Conservation (phyloP, 2,797 vertebrate species). For the Gastrophryne carolinensis region DNA sequence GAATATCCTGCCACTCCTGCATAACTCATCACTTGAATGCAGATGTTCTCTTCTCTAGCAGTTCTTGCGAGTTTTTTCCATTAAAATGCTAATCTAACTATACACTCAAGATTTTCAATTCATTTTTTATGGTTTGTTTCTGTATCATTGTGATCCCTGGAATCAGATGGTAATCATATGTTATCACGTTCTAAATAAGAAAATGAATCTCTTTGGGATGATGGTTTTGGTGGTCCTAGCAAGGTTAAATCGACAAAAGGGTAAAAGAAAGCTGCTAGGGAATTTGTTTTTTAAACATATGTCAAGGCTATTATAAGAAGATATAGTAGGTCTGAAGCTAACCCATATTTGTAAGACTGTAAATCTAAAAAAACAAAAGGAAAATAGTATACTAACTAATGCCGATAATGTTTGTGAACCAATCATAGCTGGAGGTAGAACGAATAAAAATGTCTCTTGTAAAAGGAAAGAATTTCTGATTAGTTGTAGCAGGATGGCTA, state of each 20-base stretch:
- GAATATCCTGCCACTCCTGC: slow-evolving; percentile 10
- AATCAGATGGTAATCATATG: slow-evolving; percentile 50
- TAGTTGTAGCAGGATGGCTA: too few relatives aligned
- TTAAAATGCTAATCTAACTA: slow-evolving; percentile 82
- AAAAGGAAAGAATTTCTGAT: too few relatives aligned
- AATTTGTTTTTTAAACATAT: slow-evolving; percentile 10
- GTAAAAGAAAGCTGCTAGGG: slow-evolving; percentile 21
- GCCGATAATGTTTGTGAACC: too few relatives aligned
- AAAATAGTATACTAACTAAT: neutral
- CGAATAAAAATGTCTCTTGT: too few relatives aligned
- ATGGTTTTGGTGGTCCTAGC: neutral
- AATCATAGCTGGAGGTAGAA: too few relatives aligned
- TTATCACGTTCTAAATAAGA: slow-evolving; percentile 21
- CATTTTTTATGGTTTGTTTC: slow-evolving; percentile 54
- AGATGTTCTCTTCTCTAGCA: slow-evolving; percentile 72
- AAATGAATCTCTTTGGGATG: slow-evolving; percentile 23
- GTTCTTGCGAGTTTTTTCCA: slow-evolving; percentile 76
- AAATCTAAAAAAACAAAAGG: neutral
- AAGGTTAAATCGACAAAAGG: slow-evolving; percentile 32
- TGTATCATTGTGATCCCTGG: slow-evolving; percentile 51
- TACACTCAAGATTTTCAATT: slow-evolving; percentile 66
- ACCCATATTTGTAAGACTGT: neutral
- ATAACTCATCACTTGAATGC: slow-evolving; percentile 74
- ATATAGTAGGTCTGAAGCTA: neutral
- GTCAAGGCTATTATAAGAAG: neutral